Evolutionary conservation across 2,797 vertebrate species (phyloP).

Genomic region (Argyrosomus regius): DNA sequence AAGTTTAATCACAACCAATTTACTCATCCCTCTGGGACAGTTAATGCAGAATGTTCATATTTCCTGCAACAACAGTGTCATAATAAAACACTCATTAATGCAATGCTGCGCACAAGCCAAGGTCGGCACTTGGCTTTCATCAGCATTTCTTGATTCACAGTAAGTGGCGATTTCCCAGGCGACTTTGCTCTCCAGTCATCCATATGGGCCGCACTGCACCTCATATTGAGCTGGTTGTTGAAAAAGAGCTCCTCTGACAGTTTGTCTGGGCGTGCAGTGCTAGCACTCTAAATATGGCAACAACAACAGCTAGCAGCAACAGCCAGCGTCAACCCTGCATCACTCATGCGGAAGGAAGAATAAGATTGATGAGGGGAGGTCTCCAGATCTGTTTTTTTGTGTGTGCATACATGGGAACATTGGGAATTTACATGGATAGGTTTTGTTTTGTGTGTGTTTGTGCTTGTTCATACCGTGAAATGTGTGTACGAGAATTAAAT

Average conservation of each 20-base stretch:
- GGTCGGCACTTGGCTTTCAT: constrained; percentile 66
- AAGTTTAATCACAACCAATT: constrained; percentile 64
- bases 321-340: constrained; percentile 50
- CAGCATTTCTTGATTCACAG: constrained; percentile 52
- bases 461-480: constrained; percentile 19
- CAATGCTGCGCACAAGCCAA: constrained; percentile 50
- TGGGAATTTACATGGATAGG: constrained; percentile 20
- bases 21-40: constrained; percentile 56
- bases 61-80: constrained; percentile 53
- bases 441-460: constrained; percentile 14
- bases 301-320: constrained; percentile 65
- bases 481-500: constrained; percentile 16
- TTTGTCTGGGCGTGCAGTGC: constrained; percentile 55
- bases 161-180: constrained; percentile 62
- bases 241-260: constrained; percentile 69
- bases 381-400: constrained; percentile 27
- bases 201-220: constrained; percentile 50
- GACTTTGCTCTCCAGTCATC: constrained; percentile 54
- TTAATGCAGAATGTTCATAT: constrained; percentile 62
- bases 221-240: constrained; percentile 48
- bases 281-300: constrained; percentile 73
- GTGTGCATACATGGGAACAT: neutral
- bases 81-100: constrained; percentile 64
- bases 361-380: constrained; percentile 26
- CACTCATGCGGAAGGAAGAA: constrained; percentile 51